These are phyloP conservation scores for Plecturocebus donacophilus DNA, from an alignment of 2,113 vertebrate genomes.

Conservation along the genomic window DNA sequence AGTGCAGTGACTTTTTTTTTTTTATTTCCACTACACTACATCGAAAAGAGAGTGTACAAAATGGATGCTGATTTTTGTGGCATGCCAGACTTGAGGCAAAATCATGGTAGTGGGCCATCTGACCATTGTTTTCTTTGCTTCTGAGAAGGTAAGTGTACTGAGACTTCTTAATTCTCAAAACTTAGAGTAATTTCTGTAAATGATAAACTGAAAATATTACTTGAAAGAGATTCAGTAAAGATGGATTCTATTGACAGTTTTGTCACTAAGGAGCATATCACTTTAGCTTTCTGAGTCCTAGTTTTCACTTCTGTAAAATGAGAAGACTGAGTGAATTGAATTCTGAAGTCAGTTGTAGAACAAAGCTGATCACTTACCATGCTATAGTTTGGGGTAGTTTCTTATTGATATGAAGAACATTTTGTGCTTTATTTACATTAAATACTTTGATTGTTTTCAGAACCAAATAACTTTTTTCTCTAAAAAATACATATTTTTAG, in stretches of 20 bases:
- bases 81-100: neutral
- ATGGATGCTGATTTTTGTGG: neutral
- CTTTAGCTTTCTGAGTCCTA: neutral
- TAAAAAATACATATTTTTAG: neutral
- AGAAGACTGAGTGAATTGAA: neutral
- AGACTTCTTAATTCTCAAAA: neutral
- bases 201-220: neutral
- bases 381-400: neutral
- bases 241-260: neutral
- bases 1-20: rapidly evolving
- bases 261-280: neutral
- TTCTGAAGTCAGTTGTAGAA: neutral
- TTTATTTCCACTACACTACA: neutral
- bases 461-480: neutral
- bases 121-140: neutral
- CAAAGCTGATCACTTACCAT: neutral
- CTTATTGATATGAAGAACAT: neutral
- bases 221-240: neutral
- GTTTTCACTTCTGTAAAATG: neutral
- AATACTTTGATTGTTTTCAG: neutral
- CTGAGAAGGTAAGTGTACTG: neutral
- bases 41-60: neutral
- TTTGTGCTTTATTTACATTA: neutral
- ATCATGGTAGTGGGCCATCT: neutral
- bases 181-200: neutral